Conservation (phyloP, 2,797 vertebrate species). For the Peromyscus eremicus region DNA sequence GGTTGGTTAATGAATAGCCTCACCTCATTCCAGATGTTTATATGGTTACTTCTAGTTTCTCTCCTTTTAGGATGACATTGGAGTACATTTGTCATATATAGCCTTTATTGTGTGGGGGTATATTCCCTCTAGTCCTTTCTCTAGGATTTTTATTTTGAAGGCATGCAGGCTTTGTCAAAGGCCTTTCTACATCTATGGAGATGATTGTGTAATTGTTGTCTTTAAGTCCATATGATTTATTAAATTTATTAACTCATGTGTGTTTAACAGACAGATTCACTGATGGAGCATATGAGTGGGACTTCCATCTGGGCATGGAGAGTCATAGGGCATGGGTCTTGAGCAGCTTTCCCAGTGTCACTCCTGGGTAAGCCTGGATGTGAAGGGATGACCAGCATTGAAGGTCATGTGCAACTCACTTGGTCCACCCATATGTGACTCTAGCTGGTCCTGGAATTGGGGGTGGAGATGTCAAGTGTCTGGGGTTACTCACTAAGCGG, state of each 20-base stretch:
- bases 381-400: neutral
- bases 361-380: neutral
- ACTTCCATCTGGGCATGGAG: too few relatives aligned
- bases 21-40: neutral
- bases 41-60: neutral
- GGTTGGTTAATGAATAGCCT: neutral
- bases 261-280: too few relatives aligned
- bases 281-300: too few relatives aligned
- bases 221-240: neutral
- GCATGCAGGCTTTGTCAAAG: too few relatives aligned
- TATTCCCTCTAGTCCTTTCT: neutral
- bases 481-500: neutral
- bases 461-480: neutral
- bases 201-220: neutral
- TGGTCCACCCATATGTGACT: neutral
- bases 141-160: neutral
- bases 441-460: neutral
- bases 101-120: neutral
- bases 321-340: too few relatives aligned
- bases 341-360: neutral
- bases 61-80: neutral
- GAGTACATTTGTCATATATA: neutral
- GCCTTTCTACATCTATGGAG: neutral
- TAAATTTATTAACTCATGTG: fast-evolving
- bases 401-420: neutral